Conservation (phyloP, 2,113 vertebrate genomes). For the Mesoclemmys tuberculata region DNA sequence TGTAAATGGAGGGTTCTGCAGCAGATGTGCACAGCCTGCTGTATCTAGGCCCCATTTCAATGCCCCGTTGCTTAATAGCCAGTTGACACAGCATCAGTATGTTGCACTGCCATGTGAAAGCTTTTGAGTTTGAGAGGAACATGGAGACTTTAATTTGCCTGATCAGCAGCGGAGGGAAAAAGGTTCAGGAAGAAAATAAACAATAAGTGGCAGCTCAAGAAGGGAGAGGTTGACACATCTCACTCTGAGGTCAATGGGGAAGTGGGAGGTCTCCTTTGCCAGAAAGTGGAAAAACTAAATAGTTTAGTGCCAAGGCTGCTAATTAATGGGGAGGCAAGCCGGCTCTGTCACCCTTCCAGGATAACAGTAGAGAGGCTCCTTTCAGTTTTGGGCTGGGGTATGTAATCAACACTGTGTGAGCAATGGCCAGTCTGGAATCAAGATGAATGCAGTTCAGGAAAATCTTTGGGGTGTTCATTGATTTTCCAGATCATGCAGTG, state of each 20-base stretch:
- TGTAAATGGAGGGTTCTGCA: not conserved
- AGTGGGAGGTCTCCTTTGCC: not conserved
- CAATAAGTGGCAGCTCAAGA: not conserved
- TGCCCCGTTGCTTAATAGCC: not conserved
- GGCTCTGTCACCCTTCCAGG: rapidly evolving
- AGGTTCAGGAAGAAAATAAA: not conserved
- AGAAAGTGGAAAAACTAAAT: not conserved
- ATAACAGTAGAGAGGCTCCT: not conserved
- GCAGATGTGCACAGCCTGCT: conserved; percentile 6
- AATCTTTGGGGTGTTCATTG: rapidly evolving
- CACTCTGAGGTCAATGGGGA: not conserved
- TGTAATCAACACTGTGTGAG: not conserved
- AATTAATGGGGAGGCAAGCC: not conserved
- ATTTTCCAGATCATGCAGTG: not conserved
- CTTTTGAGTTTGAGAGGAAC: not conserved
- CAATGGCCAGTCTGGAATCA: not conserved
- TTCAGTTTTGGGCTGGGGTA: not conserved
- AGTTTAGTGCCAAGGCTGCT: not conserved
- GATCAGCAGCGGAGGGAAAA: not conserved
- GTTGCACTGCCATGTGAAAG: rapidly evolving
- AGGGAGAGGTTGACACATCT: not conserved
- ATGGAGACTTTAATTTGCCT: not conserved
- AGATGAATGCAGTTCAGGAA: not conserved
- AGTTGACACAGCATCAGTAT: not conserved
- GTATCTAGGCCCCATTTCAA: not conserved